Percentiles rank a stretch among this genome's conserved stretches.
phyloP scores from a whole-genome alignment of 2,888 invertebrate genomes.

The Sympetrum striolatum region DNA sequence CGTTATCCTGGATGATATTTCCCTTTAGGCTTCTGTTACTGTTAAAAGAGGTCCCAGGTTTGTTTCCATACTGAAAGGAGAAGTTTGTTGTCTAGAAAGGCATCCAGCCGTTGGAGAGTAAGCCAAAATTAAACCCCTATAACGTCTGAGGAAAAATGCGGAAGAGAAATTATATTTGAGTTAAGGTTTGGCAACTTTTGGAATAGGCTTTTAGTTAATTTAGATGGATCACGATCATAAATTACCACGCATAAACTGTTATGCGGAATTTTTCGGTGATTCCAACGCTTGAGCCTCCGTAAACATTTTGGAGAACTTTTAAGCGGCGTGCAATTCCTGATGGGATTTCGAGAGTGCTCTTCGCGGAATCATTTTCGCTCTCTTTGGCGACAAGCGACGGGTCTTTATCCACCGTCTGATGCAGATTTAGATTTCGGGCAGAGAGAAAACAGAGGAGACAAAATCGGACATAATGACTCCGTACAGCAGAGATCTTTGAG shows the following conservation, averaged over 20 bases:
- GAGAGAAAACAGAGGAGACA: not conserved
- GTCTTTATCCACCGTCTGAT: not conserved
- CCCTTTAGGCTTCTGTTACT: no score
- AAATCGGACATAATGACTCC: not conserved
- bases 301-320: not conserved
- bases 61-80: no score
- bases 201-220: no score
- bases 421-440: not conserved
- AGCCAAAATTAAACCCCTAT: no score
- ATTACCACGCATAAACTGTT: not conserved
- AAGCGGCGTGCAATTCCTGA: not conserved
- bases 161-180: no score
- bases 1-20: no score
- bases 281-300: not conserved
- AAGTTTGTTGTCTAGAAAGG: no score
- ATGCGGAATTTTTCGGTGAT: not conserved
- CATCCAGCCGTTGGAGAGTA: no score
- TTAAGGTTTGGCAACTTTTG: no score
- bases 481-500: not conserved
- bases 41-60: no score
- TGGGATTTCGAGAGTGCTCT: not conserved
- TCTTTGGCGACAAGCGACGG: not conserved
- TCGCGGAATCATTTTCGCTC: not conserved
- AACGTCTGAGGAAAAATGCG: no score
- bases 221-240: not conserved